phyloP scores from a whole-genome alignment of 1,140 invertebrate species.

The Diachasmimorpha longicaudata region DNA sequence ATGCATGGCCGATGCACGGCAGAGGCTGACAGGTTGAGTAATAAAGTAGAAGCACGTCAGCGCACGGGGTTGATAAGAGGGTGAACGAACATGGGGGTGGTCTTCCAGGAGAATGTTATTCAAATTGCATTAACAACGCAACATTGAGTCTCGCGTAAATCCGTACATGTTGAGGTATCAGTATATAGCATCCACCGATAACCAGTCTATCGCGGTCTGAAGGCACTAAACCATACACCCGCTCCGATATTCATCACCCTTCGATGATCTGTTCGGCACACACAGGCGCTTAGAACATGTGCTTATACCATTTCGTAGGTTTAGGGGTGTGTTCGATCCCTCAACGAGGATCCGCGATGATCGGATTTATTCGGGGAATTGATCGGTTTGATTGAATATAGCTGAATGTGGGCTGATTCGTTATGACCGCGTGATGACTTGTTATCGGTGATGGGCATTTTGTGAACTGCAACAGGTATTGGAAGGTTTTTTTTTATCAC shows the following conservation, averaged over 20 bases:
- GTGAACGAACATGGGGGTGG: not conserved
- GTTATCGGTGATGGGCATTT: too few relatives aligned
- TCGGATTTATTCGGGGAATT: too few relatives aligned
- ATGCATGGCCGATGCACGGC: not conserved
- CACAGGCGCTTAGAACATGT: not conserved
- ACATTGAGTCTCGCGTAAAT: not conserved
- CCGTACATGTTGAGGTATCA: not conserved
- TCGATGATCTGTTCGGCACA: not conserved
- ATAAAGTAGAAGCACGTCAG: not conserved
- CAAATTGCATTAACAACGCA: conserved; percentile 29
- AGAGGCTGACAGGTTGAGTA: conserved; percentile 6
- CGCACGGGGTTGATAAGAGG: not conserved
- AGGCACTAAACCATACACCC: not conserved
- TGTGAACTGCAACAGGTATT: too few relatives aligned
- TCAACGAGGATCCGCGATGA: too few relatives aligned
- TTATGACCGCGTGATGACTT: too few relatives aligned
- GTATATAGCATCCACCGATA: not conserved
- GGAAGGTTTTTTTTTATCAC: too few relatives aligned
- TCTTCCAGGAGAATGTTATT: conserved; percentile 24
- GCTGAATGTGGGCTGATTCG: too few relatives aligned
- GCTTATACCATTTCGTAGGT: not conserved
- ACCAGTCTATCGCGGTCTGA: not conserved
- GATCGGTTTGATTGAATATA: too few relatives aligned
- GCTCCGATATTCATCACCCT: not conserved
- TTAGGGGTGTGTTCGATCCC: too few relatives aligned